Evolutionary conservation across 2,113 vertebrate genomes (phyloP).

Genomic region (Anguilla rostrata): DNA sequence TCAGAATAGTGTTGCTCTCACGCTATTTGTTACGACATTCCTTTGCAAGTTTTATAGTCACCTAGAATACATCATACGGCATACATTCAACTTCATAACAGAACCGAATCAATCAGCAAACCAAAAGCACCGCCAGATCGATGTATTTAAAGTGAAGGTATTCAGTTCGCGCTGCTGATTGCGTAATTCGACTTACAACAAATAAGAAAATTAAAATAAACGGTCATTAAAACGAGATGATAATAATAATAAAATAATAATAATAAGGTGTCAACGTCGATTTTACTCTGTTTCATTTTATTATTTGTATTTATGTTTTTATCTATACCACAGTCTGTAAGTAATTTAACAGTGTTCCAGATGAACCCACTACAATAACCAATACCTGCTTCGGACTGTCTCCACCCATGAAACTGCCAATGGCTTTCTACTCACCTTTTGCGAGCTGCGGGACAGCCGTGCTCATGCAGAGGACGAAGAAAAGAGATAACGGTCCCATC

Average conservation of each 20-base stretch:
- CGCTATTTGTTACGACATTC: background rate
- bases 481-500: conserved; percentile 71
- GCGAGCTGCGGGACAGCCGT: conserved; percentile 69
- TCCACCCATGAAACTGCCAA: conserved; percentile 20
- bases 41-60: conserved; percentile 1
- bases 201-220: background rate
- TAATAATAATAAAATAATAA: background rate
- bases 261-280: background rate
- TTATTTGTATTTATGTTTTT: background rate
- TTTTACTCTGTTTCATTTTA: background rate
- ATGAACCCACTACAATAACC: background rate
- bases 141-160: background rate
- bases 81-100: background rate
- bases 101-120: background rate
- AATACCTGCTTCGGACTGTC: background rate
- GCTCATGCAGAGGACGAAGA: conserved; percentile 64
- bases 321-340: background rate
- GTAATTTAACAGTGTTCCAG: background rate
- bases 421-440: conserved; percentile 66
- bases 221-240: background rate
- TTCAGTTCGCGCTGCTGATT: background rate
- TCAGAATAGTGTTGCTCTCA: background rate
- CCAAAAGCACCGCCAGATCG: background rate
- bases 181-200: background rate
- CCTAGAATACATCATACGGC: background rate